A percentile compares a stretch with the other conserved stretches of the same genome.
Evolutionary conservation across 2,113 vertebrate genomes (phyloP).

Genomic region (Herpailurus yagouaroundi): DNA sequence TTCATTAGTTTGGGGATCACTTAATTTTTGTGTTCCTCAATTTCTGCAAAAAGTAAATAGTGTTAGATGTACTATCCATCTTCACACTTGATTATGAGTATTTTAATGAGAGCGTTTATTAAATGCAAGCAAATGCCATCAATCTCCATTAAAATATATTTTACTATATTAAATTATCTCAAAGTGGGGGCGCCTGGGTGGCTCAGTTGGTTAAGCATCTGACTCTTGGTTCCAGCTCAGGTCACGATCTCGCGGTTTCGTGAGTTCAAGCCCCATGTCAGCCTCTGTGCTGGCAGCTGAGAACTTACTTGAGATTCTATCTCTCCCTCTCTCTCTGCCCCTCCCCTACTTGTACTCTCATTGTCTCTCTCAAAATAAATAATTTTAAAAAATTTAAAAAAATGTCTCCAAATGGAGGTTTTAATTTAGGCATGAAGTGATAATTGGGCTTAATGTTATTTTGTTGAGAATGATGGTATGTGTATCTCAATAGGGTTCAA

Average conservation of each 20-base stretch:
- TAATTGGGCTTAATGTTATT: not conserved
- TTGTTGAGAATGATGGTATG: not conserved
- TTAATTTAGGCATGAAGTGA: not conserved
- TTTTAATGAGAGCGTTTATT: not conserved
- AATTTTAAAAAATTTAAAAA: too few relatives aligned
- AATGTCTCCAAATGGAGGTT: not conserved
- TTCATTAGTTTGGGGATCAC: not conserved
- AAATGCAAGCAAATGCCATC: not conserved
- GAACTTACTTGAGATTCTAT: too few relatives aligned
- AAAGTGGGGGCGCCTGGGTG: not conserved
- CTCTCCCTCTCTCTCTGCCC: too few relatives aligned
- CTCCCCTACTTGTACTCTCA: too few relatives aligned
- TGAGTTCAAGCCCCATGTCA: too few relatives aligned
- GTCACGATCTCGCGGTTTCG: too few relatives aligned
- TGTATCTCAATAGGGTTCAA: not conserved
- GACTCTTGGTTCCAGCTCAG: too few relatives aligned
- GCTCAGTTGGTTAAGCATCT: too few relatives aligned
- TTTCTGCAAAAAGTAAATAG: constrained; percentile 33
- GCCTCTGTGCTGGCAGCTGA: too few relatives aligned
- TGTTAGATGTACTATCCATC: not conserved
- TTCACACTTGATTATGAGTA: not conserved
- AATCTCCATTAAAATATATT: not conserved
- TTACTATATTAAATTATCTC: not conserved
- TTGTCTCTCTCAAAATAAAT: too few relatives aligned
- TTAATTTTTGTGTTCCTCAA: not conserved